Conservation (phyloP, 2,797 vertebrate species). For the Amblyraja radiata region DNA sequence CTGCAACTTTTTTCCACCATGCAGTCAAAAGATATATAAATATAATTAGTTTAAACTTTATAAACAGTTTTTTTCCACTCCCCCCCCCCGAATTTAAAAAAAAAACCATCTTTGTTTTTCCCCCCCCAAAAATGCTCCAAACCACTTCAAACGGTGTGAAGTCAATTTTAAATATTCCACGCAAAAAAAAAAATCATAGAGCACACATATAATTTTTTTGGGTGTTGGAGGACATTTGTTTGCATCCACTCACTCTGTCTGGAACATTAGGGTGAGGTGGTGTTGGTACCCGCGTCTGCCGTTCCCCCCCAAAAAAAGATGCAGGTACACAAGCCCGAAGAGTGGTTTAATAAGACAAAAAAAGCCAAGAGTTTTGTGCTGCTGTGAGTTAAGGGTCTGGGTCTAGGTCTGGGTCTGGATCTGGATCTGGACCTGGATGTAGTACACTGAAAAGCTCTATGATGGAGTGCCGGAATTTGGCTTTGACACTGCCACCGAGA, state of each 20-base stretch:
- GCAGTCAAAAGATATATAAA: slow-evolving; percentile 60
- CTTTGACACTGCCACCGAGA: not conserved
- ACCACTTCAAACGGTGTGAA: slow-evolving; percentile 16
- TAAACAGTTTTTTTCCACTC: not conserved
- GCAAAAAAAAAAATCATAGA: not conserved
- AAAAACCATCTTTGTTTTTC: not conserved
- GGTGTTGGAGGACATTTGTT: too few species aligned
- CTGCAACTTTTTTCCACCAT: slow-evolving; percentile 98
- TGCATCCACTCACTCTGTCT: too few species aligned
- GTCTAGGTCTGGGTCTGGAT: too few species aligned
- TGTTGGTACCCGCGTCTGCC: too few species aligned
- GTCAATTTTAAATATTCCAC: not conserved
- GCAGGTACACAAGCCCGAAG: not conserved
- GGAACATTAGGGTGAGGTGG: too few species aligned
- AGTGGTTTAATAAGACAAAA: not conserved
- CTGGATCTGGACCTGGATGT: too few species aligned
- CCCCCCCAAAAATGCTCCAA: not conserved
- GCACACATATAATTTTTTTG: not conserved
- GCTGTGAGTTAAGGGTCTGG: not conserved
- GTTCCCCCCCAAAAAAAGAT: not conserved
- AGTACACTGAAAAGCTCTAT: too few species aligned
- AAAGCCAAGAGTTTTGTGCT: not conserved
- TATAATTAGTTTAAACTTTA: not conserved
- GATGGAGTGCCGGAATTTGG: too few species aligned
- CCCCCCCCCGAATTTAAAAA: too few species aligned